Evolutionary conservation across 2,113 vertebrate genomes (phyloP), one percentile per base, ranked within the genome.

Genomic region (Bungarus multicinctus): DNA sequence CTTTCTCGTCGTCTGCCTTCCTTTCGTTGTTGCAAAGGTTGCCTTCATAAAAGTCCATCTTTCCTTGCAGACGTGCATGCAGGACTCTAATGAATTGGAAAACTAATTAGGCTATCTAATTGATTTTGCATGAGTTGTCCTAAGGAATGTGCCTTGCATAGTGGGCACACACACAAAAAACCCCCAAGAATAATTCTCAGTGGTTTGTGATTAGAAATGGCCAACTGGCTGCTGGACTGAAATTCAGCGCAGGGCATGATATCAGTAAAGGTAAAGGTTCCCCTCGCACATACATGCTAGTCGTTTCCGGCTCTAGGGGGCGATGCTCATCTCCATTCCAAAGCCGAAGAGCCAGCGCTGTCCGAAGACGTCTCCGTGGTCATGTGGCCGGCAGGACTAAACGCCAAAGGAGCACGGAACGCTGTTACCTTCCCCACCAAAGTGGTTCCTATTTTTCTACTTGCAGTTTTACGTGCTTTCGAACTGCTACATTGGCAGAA

Each of bases 51-150:
- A 93, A 93, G 94, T 95, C 90, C 85, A 94, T 95, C 95, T 94
- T 88, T 91, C 39, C 30, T 18, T 4, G 60, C 55, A 93, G 94
- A 89, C 58, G 2, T 95, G 69, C 96, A 96, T 96, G 95, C 94
- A 90, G 22, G 30, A 94, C 90, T 95, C 96, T 97, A 96, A 95
- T 97, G 96, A 96, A 95, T 94, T 97, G 96, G 97, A 97, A 97
- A 97, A 97, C 97, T 97, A 97, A 97, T 96, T 96, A 97, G 96
- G 81, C 90, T n/a, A 92, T 95, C 92, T 96, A 96, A 97, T 97
- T 96, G 96, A 96, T 93, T 97, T 97, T 95, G 96, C 97, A 96
- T 97, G 97, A 97, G 88, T 93, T 97, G 93, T 85, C 96, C 88
- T 52, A 45, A 96, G 96, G 97, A 98, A 97, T 97, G 45, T 53